A percentile compares a stretch with the other conserved stretches of the same genome.
Evolutionary conservation across 2,888 invertebrate species (phyloP).

Genomic region (Pecten maximus): DNA sequence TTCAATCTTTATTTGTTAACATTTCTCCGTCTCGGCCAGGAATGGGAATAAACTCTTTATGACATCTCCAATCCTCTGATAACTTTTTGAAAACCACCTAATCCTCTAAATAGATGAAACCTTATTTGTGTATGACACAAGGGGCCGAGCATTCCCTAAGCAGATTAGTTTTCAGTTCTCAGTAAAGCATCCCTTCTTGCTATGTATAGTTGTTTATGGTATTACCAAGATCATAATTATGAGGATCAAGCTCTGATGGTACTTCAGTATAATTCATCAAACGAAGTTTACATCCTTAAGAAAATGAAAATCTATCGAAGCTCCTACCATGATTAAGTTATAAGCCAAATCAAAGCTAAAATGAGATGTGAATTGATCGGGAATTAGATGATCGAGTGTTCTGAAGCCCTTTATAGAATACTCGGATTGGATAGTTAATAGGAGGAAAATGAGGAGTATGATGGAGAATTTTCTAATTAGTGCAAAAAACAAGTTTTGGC

Average conservation of each 20-base stretch:
- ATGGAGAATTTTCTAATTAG: slow-evolving; percentile 49
- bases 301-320: slow-evolving; percentile 56
- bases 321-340: slow-evolving; percentile 52
- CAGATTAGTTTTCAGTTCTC: slow-evolving; percentile 53
- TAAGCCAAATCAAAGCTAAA: slow-evolving; percentile 50
- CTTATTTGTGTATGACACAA: slow-evolving; percentile 58
- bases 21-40: neutral
- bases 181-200: slow-evolving; percentile 44
- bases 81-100: slow-evolving; percentile 42
- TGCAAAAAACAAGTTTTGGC: slow-evolving; percentile 42
- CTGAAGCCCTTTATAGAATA: slow-evolving; percentile 43
- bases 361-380: slow-evolving; percentile 47
- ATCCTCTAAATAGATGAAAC: slow-evolving; percentile 59
- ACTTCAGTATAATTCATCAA: slow-evolving; percentile 56
- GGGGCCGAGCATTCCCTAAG: slow-evolving; percentile 58
- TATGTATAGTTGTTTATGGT: slow-evolving; percentile 54
- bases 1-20: slow-evolving; percentile 5
- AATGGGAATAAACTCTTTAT: slow-evolving; percentile 15
- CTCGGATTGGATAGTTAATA: slow-evolving; percentile 46
- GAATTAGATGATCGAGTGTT: slow-evolving; percentile 50
- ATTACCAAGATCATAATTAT: slow-evolving; percentile 53
- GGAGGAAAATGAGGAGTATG: slow-evolving; percentile 41
- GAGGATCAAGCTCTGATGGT: slow-evolving; percentile 50
- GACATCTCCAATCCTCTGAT: slow-evolving; percentile 43
- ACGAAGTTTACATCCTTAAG: slow-evolving; percentile 54